phyloP scores from a whole-genome alignment of 2,113 vertebrate genomes.

The Siniperca knerii region DNA sequence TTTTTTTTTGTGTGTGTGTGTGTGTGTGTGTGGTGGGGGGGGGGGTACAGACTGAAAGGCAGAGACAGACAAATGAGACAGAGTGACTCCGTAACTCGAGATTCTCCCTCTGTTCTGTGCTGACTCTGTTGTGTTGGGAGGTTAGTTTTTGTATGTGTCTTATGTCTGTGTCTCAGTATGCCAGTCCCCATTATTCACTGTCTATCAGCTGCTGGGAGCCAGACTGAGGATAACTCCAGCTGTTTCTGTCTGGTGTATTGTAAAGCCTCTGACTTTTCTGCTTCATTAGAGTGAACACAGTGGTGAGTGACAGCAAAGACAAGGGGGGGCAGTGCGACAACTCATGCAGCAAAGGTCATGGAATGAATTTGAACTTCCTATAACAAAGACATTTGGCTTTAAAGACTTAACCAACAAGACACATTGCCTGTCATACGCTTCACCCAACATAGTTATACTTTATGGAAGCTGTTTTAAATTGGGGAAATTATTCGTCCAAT shows the following conservation, averaged over 20 bases:
- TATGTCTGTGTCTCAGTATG: constrained; percentile 8
- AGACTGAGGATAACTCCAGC: constrained; percentile 53
- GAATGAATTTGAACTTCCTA: constrained; percentile 55
- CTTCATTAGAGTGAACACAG: constrained; percentile 70
- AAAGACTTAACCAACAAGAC: constrained; percentile 54
- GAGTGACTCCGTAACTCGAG: constrained; percentile 50
- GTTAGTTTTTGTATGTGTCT: constrained; percentile 28
- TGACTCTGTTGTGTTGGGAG: constrained; percentile 50
- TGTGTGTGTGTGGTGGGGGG: neutral
- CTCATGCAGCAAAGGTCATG: constrained; percentile 71
- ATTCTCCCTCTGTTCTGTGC: constrained; percentile 39
- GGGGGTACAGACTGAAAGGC: neutral
- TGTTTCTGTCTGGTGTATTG: constrained; percentile 53
- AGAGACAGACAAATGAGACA: constrained; percentile 32
- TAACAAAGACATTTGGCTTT: constrained; percentile 59
- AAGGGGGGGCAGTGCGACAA: constrained; percentile 42
- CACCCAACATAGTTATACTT: neutral
- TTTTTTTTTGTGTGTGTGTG: neutral
- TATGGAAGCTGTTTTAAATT: neutral
- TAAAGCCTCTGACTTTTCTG: constrained; percentile 70
- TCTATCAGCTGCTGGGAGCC: constrained; percentile 59
- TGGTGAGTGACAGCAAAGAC: constrained; percentile 68
- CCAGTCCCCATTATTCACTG: constrained; percentile 60
- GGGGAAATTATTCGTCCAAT: constrained; percentile 18
- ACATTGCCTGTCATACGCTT: constrained; percentile 8